phyloP scores from a whole-genome alignment of 92 coral and sea anemone genomes.

The Bergia sp. region DNA sequence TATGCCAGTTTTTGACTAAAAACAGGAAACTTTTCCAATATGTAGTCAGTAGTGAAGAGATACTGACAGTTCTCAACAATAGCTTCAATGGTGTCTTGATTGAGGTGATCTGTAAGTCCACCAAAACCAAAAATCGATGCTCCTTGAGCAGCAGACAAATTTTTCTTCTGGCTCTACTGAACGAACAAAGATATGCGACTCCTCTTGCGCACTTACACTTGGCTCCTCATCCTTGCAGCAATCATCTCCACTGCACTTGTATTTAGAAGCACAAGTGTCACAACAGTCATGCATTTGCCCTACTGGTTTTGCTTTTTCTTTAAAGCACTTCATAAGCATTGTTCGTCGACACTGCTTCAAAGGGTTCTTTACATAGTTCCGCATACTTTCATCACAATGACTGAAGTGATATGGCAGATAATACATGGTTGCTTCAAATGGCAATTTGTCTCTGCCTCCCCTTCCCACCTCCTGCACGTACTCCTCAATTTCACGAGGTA shows the following conservation, averaged over 20 bases:
- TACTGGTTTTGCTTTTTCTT: neutral
- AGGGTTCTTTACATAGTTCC: conserved; percentile 10
- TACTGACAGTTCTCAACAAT: too few relatives aligned
- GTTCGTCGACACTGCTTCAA: neutral
- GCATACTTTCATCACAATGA: conserved; percentile 12
- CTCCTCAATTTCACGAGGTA: conserved; percentile 5
- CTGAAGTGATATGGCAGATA: conserved; percentile 6
- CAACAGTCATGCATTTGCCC: conserved; percentile 15
- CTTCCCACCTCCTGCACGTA: conserved; percentile 27
- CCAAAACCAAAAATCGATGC: too few relatives aligned
- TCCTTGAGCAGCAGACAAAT: too few relatives aligned
- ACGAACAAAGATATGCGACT: too few relatives aligned
- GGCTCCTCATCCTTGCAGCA: conserved; percentile 17
- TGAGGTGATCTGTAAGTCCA: too few relatives aligned
- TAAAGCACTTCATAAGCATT: neutral
- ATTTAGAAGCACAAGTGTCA: neutral
- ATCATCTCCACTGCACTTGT: conserved; percentile 15
- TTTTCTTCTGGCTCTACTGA: too few relatives aligned
- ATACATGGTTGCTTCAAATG: conserved; percentile 5
- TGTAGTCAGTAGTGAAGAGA: too few relatives aligned
- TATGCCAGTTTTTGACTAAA: too few relatives aligned
- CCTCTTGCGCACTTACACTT: neutral
- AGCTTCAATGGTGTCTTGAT: too few relatives aligned
- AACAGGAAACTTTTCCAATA: too few relatives aligned
- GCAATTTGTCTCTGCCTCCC: conserved; percentile 18